Base-by-base conservation (phyloP, 2,113 vertebrate species). In the Sula dactylatra region DNA sequence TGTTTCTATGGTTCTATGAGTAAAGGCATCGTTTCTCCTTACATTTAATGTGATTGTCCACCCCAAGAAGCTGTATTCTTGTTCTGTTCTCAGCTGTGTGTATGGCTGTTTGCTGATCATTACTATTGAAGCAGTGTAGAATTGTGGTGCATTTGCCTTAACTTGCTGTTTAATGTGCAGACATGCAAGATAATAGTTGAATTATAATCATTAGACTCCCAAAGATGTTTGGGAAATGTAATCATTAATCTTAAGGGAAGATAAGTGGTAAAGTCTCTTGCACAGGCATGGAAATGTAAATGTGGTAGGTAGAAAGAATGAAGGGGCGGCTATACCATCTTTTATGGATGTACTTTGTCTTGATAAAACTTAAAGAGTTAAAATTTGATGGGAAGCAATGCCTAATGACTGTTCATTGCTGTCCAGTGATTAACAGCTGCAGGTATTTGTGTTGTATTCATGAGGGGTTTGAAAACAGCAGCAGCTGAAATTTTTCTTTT, bases 41-140 rank as follows among this genome's bases (percentile, higher is more conserved):
- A 7, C 0, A 2, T 78, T 78, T 67, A 27, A 34, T 24, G 16
- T 34, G 10, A 10, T 29, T 6, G 3, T 29, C n/a, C 16, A 18
- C 17, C 42, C 62, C 32, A 31, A 54, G 38, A 52, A 38, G 26
- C 36, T 66, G 10, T 7, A 1, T 20, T 71, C 90, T 65, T 80
- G 18, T 50, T 50, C 22, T 64, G 11, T 47, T 52, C 9, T 69
- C 34, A n/a, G 16, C 82, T n/a, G 0, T 12, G 14, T 26, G 34
- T 22, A 2, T 32, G n/a, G 44, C 66, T 69, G 26, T 86, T 58
- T 59, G 88, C 82, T 88, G 85, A 9, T 29, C 26, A 5, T 11
- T 31, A 49, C 26, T 79, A 9, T 62, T 77, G 64, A 36, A 34
- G 69, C 54, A 27, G 27, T 61, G 8, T 6, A 38, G 16, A 32